A percentile compares a stretch with the other conserved stretches of the same genome.
Evolutionary conservation across 2,797 vertebrate species (phyloP).

Genomic region (Antrozous pallidus): DNA sequence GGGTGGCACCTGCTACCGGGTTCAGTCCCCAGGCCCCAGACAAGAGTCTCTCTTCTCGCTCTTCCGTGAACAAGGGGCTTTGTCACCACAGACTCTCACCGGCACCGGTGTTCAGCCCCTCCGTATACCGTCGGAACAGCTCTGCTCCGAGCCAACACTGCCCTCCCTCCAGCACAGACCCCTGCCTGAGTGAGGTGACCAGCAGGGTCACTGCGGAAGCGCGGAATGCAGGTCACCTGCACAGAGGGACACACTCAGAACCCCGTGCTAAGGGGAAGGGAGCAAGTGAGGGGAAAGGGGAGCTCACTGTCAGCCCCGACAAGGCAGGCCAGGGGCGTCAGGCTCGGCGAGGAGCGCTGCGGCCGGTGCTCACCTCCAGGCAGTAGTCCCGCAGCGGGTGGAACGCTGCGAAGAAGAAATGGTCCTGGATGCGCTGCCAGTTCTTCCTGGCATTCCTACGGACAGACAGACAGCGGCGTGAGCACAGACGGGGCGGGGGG

Average conservation of each 20-base stretch:
- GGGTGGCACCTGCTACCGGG: not conserved
- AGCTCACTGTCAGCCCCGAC: too few relatives aligned
- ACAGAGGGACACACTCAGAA: too few relatives aligned
- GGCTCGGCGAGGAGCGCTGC: too few relatives aligned
- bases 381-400: constrained; percentile 92
- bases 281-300: too few relatives aligned
- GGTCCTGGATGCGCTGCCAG: constrained; percentile 95
- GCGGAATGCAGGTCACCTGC: too few relatives aligned
- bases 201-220: too few relatives aligned
- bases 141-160: not conserved
- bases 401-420: constrained; percentile 95
- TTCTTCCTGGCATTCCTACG: constrained; percentile 94
- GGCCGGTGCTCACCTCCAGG: constrained; percentile 90
- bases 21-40: not conserved
- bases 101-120: constrained; percentile 51
- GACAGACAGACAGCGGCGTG: not conserved
- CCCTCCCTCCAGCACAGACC: too few relatives aligned
- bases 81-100: constrained; percentile 52
- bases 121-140: constrained; percentile 57
- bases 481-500: not conserved
- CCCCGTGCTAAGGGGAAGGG: too few relatives aligned
- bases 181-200: too few relatives aligned
- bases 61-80: constrained; percentile 18
- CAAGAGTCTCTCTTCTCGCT: not conserved
- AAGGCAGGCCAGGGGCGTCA: too few relatives aligned